Base-by-base conservation (phyloP, 2,888 invertebrate genomes). In the Cetonia aurata region DNA sequence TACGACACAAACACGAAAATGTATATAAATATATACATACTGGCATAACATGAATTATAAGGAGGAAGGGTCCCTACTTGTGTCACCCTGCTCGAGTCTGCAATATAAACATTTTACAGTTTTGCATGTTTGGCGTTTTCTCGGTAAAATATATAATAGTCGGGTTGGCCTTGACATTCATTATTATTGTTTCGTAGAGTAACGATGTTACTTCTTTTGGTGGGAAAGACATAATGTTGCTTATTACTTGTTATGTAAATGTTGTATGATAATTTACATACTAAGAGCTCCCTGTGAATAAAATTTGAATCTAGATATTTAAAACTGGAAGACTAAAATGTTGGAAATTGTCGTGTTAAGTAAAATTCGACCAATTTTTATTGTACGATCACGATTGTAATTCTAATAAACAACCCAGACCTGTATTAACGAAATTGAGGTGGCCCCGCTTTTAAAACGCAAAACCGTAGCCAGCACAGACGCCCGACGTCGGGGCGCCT, bases 401-500 rank as follows among this genome's bases (percentile, higher is more conserved):
- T 25, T 25, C 25, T 25, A 25, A 9, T 37, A 37, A 9, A 8
- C 1, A 37, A 37, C 37, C 10, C 4, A 37, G 52, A 69, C 42
- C 53, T 69, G 33, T 60, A 69, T 62, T 53, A 69, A 53, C 50
- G 62, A 50, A 65, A 65, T 65, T 65, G 50, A 65, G 37, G 37
- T 50, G 13, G 62, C 52, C 46, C 6, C 33, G 41, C 55, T 56
- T 71, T 69, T 52, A 62, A 69, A 69, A 71, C 69, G 69, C 65
- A 65, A 71, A 71, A 68, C 69, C 19, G 59, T 67, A 65, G 71
- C 70, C 70, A 57, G n/a, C n/a, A 72, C 72, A 72, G 77, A 75
- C 77, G 77, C 77, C 76, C 77, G 77, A 60, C 78, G 74, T 72
- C 73, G 75, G 72, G 77, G 77, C 78, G 78, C 78, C 77, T 41